phyloP scores from a whole-genome alignment of 2,888 invertebrate genomes.

The Druceiella hillmani region DNA sequence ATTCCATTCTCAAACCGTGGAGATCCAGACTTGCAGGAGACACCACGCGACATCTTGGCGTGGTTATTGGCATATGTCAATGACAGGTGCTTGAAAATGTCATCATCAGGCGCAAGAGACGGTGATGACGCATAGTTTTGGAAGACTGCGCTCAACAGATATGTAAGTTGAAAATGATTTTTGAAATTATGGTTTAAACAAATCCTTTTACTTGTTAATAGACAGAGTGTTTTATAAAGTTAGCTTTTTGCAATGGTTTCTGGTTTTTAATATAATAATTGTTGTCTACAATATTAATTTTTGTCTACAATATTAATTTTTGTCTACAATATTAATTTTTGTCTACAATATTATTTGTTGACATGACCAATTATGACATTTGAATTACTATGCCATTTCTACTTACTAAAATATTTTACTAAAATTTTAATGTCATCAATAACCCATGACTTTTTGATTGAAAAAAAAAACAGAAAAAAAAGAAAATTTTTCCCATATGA shows the following conservation, averaged over 20 bases:
- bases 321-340: too few species aligned
- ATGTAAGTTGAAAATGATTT: slow-evolving; percentile 41
- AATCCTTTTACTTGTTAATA: not conserved
- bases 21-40: slow-evolving; percentile 70
- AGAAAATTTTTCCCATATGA: slow-evolving; percentile 11
- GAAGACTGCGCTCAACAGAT: slow-evolving; percentile 70
- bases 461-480: slow-evolving; percentile 22
- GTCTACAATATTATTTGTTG: too few species aligned
- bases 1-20: slow-evolving; percentile 83
- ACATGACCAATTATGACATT: too few species aligned
- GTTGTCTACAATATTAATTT: too few species aligned
- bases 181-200: not conserved
- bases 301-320: too few species aligned
- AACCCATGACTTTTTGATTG: too few species aligned
- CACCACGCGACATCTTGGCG: slow-evolving; percentile 81
- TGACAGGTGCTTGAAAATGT: slow-evolving; percentile 83
- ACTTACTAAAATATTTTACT: too few species aligned
- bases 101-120: slow-evolving; percentile 86
- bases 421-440: too few species aligned
- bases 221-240: too few species aligned
- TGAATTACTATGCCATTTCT: too few species aligned
- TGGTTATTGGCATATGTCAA: slow-evolving; percentile 82
- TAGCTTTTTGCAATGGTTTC: too few species aligned
- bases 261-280: too few species aligned
- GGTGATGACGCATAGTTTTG: slow-evolving; percentile 78